phyloP scores from a whole-genome alignment of 64 coral and sea anemone species.

The Montipora foliosa region DNA sequence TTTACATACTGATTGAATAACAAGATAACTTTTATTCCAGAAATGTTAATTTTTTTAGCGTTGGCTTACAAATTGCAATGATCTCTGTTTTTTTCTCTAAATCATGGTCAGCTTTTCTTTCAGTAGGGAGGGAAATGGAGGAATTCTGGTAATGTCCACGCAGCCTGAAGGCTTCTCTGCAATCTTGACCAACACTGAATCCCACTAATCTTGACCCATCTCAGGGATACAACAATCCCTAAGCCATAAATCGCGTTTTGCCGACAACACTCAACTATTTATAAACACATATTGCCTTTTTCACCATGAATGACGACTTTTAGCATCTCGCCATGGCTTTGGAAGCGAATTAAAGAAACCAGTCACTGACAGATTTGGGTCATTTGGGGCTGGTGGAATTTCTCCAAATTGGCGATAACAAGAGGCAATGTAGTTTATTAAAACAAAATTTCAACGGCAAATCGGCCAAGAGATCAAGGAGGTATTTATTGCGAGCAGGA shows the following conservation, averaged over 20 bases:
- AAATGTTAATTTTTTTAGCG: neutral
- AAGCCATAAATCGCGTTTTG: constrained; percentile 27
- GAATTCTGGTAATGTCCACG: constrained; percentile 42
- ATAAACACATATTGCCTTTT: neutral
- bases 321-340: neutral
- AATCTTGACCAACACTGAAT: neutral
- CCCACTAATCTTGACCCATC: neutral
- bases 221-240: neutral
- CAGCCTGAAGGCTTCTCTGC: constrained; percentile 2
- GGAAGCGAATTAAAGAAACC: neutral
- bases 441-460: neutral
- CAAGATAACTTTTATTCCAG: neutral
- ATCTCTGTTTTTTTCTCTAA: constrained; percentile 27
- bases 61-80: neutral
- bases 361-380: neutral
- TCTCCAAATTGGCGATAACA: neutral
- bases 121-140: constrained; percentile 17
- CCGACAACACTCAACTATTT: neutral
- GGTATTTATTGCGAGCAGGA: neutral
- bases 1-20: neutral
- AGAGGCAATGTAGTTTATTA: neutral
- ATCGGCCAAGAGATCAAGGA: constrained; percentile 13
- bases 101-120: neutral
- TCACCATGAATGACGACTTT: neutral
- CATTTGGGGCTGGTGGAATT: neutral